A percentile compares a stretch with the other conserved stretches of the same genome.
Conservation (phyloP, 2,888 invertebrate genomes). For the Diachrysia chrysitis region DNA sequence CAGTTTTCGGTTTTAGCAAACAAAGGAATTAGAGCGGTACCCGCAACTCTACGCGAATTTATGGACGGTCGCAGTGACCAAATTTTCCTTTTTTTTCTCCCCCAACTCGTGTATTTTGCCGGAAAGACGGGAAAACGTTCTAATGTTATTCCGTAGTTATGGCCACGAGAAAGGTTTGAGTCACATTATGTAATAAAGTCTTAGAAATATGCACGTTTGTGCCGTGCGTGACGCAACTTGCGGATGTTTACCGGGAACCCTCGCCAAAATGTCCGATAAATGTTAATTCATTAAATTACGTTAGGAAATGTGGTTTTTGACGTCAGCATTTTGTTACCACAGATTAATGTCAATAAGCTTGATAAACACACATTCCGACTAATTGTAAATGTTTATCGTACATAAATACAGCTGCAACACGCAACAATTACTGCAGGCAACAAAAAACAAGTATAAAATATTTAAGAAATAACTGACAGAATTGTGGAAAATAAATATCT, state of each 20-base stretch:
- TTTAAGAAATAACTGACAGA: conserved; percentile 20
- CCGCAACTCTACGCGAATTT: conserved; percentile 79
- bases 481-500: conserved; percentile 37
- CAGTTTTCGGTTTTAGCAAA: conserved; percentile 86
- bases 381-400: conserved; percentile 50
- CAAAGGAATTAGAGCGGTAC: conserved; percentile 86
- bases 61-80: conserved; percentile 81
- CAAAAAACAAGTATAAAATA: conserved; percentile 30
- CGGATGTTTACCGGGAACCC: conserved; percentile 55
- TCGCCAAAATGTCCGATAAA: conserved; percentile 57
- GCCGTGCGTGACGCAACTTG: conserved; percentile 46
- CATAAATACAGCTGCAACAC: conserved; percentile 52
- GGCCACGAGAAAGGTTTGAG: conserved; percentile 57
- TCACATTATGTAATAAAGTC: conserved; percentile 70
- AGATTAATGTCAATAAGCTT: conserved; percentile 51
- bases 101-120: conserved; percentile 66
- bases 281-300: conserved; percentile 59
- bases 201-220: conserved; percentile 63
- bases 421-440: conserved; percentile 31
- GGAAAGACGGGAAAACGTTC: conserved; percentile 72
- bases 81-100: conserved; percentile 74
- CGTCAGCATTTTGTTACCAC: conserved; percentile 44
- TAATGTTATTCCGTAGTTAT: conserved; percentile 69
- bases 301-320: conserved; percentile 45
- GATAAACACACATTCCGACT: conserved; percentile 50